Percentiles rank a stretch among this genome's conserved stretches.
phyloP scores from a whole-genome alignment of 2,888 invertebrate species.

The Drosophila nigritarsus region DNA sequence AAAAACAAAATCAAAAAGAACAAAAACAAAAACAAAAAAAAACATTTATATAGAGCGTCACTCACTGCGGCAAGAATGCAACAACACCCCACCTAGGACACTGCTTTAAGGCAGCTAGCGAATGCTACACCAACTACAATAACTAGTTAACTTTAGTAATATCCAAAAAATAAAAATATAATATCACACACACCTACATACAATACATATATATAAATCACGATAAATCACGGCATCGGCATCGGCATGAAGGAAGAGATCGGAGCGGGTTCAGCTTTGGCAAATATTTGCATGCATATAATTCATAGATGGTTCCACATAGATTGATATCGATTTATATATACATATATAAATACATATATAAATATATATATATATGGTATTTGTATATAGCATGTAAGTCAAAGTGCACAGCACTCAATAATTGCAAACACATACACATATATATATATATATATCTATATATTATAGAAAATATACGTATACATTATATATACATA shows the following conservation, averaged over 20 bases:
- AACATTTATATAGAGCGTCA: constrained; percentile 47
- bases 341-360: constrained; percentile 38
- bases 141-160: constrained; percentile 60
- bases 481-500: constrained; percentile 2
- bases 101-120: constrained; percentile 76
- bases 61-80: constrained; percentile 61
- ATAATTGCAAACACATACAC: constrained; percentile 11
- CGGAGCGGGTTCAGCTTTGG: constrained; percentile 53
- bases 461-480: constrained; percentile 7
- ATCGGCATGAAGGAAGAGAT: constrained; percentile 35
- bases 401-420: constrained; percentile 42
- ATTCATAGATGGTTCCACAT: constrained; percentile 21
- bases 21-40: too few relatives aligned
- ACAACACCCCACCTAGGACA: constrained; percentile 79
- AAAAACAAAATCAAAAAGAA: not conserved
- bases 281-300: constrained; percentile 35
- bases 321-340: constrained; percentile 42
- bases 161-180: not conserved
- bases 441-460: constrained; percentile 8
- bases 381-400: constrained; percentile 46
- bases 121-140: constrained; percentile 64
- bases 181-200: constrained; percentile 8
- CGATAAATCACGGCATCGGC: constrained; percentile 15
- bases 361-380: constrained; percentile 46
- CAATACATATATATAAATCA: not conserved